These are phyloP conservation scores for Megaceryle alcyon DNA, from an alignment of 2,797 vertebrate species.

Conservation along the genomic window DNA sequence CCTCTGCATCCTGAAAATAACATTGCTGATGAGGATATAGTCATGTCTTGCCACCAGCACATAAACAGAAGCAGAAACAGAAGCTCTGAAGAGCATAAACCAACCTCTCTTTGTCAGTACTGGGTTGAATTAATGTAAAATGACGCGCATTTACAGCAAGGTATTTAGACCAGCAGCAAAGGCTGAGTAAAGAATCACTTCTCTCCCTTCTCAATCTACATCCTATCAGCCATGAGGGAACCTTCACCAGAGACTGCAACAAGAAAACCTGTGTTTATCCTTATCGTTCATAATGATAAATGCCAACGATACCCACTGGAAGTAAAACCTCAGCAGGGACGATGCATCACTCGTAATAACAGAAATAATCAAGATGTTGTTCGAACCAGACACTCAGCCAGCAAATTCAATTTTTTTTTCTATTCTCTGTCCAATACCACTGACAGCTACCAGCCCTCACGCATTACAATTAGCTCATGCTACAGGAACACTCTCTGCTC, in stretches of 20 bases:
- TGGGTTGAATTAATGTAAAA: not conserved
- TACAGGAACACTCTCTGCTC: constrained; percentile 30
- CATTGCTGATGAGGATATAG: not conserved
- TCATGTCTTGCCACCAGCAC: not conserved
- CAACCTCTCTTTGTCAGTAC: not conserved
- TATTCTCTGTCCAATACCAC: constrained; percentile 16
- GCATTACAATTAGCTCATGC: constrained; percentile 45
- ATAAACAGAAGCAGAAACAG: not conserved
- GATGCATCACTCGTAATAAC: constrained; percentile 29
- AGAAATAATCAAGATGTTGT: constrained; percentile 58
- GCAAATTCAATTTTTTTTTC: constrained; percentile 42
- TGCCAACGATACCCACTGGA: not conserved
- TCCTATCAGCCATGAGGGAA: not conserved
- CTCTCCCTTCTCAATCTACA: not conserved
- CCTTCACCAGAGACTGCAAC: not conserved
- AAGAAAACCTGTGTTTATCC: constrained; percentile 17
- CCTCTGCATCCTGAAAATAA: not conserved
- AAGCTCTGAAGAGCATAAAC: not conserved
- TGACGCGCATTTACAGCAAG: not conserved
- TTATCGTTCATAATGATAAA: constrained; percentile 21
- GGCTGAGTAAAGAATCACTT: not conserved
- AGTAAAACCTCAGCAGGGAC: constrained; percentile 25
- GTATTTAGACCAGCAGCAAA: not conserved
- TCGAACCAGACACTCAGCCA: constrained; percentile 33
- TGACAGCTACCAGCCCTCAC: constrained; percentile 7